Evolutionary conservation across 2,797 vertebrate genomes (phyloP).

Genomic region (Anguilla obscura): DNA sequence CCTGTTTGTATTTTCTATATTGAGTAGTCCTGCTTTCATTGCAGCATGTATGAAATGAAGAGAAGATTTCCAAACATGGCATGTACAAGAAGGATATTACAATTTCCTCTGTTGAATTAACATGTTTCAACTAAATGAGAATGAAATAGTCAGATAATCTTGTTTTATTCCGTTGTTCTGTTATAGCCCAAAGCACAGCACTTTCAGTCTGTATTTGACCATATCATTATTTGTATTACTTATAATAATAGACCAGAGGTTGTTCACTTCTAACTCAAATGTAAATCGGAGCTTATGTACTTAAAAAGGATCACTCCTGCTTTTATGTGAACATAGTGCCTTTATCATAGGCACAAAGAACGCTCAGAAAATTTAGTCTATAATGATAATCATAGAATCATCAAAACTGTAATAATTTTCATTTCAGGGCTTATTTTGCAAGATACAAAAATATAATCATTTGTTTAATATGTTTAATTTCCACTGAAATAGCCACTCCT

Average conservation of each 20-base stretch:
- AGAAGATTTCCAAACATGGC: not conserved
- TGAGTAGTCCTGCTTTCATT: not conserved
- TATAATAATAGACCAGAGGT: not conserved
- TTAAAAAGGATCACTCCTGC: not conserved
- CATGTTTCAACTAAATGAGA: not conserved
- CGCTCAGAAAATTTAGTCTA: not conserved
- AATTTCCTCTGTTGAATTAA: not conserved
- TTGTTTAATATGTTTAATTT: slow-evolving; percentile 34
- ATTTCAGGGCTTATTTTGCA: not conserved
- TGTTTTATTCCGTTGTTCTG: not conserved
- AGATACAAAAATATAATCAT: not conserved
- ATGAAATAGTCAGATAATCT: not conserved
- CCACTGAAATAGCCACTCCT: slow-evolving; percentile 35
- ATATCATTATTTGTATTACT: not conserved
- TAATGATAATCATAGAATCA: not conserved
- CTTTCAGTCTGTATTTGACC: not conserved
- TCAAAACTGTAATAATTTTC: not conserved
- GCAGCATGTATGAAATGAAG: not conserved
- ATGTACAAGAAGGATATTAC: not conserved
- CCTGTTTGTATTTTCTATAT: not conserved
- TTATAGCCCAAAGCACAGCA: not conserved
- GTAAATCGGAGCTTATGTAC: not conserved
- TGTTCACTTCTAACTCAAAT: not conserved
- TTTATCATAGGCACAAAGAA: not conserved
- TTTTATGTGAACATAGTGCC: not conserved